phyloP scores from a whole-genome alignment of 2,888 invertebrate genomes.

The Drosophila barbarae region DNA sequence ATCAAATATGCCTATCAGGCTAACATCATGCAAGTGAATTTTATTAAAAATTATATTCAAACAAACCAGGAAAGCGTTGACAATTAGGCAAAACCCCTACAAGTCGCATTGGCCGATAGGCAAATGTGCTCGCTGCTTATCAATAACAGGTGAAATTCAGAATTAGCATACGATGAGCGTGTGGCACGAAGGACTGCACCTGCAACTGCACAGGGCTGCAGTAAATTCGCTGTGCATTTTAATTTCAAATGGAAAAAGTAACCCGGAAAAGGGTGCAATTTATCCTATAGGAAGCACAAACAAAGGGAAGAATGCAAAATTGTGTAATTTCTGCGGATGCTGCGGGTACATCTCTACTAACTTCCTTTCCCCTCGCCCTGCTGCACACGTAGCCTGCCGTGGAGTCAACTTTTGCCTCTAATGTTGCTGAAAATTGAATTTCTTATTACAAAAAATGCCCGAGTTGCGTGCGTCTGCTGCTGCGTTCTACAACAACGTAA shows the following conservation, averaged over 20 bases:
- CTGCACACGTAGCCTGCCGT: slow-evolving; percentile 51
- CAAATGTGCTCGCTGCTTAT: slow-evolving; percentile 30
- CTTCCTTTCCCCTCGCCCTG: background rate
- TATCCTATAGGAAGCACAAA: slow-evolving; percentile 29
- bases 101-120: slow-evolving; percentile 22
- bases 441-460: slow-evolving; percentile 61
- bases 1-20: background rate
- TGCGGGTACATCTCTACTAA: background rate
- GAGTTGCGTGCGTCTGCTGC: slow-evolving; percentile 28
- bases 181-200: slow-evolving; percentile 22
- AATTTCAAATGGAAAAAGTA: slow-evolving; percentile 34
- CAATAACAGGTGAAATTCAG: slow-evolving; percentile 25
- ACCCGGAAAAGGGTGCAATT: slow-evolving; percentile 39
- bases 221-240: slow-evolving; percentile 47
- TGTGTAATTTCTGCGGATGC: slow-evolving; percentile 39
- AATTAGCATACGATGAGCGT: slow-evolving; percentile 37
- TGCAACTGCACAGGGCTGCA: slow-evolving; percentile 17
- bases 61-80: slow-evolving; percentile 20
- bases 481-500: slow-evolving; percentile 34
- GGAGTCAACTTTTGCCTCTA: slow-evolving; percentile 60
- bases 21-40: slow-evolving; percentile 3
- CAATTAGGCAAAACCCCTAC: slow-evolving; percentile 35
- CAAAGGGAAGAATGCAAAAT: slow-evolving; percentile 31
- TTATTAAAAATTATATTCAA: slow-evolving; percentile 4
- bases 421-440: slow-evolving; percentile 77